Evolutionary conservation across 2,797 vertebrate species (phyloP), one percentile per base, ranked within the genome.

Genomic region (Peromyscus attwateri): DNA sequence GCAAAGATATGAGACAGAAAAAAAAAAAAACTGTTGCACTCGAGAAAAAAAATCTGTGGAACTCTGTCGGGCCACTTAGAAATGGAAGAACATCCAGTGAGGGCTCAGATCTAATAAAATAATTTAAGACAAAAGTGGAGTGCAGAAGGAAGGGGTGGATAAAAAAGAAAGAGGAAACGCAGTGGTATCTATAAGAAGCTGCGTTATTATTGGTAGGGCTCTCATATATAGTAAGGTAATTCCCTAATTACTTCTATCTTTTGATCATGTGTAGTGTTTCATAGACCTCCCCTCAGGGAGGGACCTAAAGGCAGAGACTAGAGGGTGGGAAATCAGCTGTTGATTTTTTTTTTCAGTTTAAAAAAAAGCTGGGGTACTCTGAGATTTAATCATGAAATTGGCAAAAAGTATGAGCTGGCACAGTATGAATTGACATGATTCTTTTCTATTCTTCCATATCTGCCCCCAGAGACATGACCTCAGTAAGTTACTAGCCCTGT

Each of bases 311-410:
- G 8, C 14, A 81, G 6, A 68, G 81, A 34, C 55, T 17, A 60
- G 23, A 62, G 6, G 7, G 13, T 21, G 0, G 3, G 1, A 16
- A 81, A 11, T 31, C 25, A 79, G 1, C 1, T 16, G 1, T 19
- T 71, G 6, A 19, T 9, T 25, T 62, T 21, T 12, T 6, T 17
- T 40, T 66, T 60, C 27, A 19, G 9, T 46, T 85, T 87, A 25
- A 49, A 57, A 75, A 75, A 85, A 75, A 85, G 31, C 0, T 34
- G 40, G 23, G 5, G 29, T 34, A 49, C 25, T 16, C 14, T 6
- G 7, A 76, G 57, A 37, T 40, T 85, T 25, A 85, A 73, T 84
- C 16, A 31, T 49, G 4, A 12, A 37, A 93, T 43, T 62, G 25
- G 52, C 8, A 76, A 85, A 90, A 52, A 3, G 40, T 10, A 7